Conservation (phyloP, 2,113 vertebrate genomes). For the Nibea coibor region DNA sequence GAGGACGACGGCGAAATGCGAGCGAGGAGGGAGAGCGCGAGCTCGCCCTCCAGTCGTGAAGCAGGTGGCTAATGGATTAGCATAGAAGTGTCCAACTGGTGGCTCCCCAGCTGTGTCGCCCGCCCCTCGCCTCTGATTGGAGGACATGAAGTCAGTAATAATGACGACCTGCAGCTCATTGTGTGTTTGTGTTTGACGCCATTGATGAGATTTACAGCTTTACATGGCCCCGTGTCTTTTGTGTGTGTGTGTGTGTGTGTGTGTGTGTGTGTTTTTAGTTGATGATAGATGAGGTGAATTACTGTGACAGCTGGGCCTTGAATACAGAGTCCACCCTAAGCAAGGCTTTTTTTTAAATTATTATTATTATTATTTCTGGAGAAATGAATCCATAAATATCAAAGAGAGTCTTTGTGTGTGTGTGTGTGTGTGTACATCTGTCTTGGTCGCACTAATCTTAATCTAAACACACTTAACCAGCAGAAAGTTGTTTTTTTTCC, state of each 20-base stretch:
- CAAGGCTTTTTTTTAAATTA: slow-evolving; percentile 6
- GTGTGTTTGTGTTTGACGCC: slow-evolving; percentile 54
- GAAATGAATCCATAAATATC: slow-evolving; percentile 56
- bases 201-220: slow-evolving; percentile 40
- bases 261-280: neutral
- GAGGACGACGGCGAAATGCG: slow-evolving; percentile 22
- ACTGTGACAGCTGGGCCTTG: slow-evolving; percentile 63
- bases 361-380: slow-evolving; percentile 13
- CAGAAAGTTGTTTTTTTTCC: neutral
- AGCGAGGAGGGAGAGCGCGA: slow-evolving; percentile 27
- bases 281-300: slow-evolving; percentile 54
- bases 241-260: neutral
- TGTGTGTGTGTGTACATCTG: slow-evolving; percentile 28
- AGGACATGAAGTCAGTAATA: slow-evolving; percentile 73
- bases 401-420: slow-evolving; percentile 28
- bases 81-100: slow-evolving; percentile 42
- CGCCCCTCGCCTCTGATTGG: slow-evolving; percentile 23
- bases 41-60: slow-evolving; percentile 11
- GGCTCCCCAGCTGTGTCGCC: slow-evolving; percentile 58
- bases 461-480: slow-evolving; percentile 14
- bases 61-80: slow-evolving; percentile 73
- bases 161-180: slow-evolving; percentile 72
- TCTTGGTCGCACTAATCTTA: slow-evolving; percentile 13
- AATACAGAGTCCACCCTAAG: slow-evolving; percentile 26
- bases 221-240: slow-evolving; percentile 27